Evolutionary conservation across 2,888 invertebrate genomes (phyloP).

Genomic region (Dione juno): DNA sequence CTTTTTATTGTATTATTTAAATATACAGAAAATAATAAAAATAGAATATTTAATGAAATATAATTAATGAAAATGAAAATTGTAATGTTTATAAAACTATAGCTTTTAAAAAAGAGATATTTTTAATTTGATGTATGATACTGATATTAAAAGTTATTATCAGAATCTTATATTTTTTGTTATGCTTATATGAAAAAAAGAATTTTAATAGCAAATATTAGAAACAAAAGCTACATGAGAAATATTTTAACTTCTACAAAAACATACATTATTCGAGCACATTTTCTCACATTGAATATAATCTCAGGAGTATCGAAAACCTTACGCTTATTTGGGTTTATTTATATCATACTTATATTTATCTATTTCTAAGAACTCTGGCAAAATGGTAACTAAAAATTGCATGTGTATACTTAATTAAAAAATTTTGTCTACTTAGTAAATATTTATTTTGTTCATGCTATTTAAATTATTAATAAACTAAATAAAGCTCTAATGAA

Average conservation of each 20-base stretch:
- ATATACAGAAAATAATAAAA: not conserved
- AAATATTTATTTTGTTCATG: constrained; percentile 8
- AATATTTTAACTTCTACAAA: not conserved
- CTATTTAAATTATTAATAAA: constrained; percentile 41
- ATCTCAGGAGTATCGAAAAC: not conserved
- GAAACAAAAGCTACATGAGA: not conserved
- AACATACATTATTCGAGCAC: not conserved
- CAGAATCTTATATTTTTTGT: too few relatives aligned
- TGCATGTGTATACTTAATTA: constrained; percentile 3
- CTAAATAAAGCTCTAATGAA: constrained; percentile 46
- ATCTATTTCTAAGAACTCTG: constrained; percentile 5
- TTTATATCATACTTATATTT: not conserved
- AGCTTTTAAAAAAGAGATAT: not conserved
- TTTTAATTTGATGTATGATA: constrained; percentile 6
- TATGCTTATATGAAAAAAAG: not conserved
- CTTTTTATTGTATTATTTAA: too few relatives aligned
- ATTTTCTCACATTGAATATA: not conserved
- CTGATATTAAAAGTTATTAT: constrained; percentile 14
- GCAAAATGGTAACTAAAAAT: constrained; percentile 28
- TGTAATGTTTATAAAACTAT: too few relatives aligned
- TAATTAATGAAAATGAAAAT: not conserved
- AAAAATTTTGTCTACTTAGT: constrained; percentile 18
- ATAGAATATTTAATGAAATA: not conserved
- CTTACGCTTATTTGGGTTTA: not conserved
- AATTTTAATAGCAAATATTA: not conserved